Conservation (phyloP, 1,140 invertebrate species). For the Babylonia areolata region DNA sequence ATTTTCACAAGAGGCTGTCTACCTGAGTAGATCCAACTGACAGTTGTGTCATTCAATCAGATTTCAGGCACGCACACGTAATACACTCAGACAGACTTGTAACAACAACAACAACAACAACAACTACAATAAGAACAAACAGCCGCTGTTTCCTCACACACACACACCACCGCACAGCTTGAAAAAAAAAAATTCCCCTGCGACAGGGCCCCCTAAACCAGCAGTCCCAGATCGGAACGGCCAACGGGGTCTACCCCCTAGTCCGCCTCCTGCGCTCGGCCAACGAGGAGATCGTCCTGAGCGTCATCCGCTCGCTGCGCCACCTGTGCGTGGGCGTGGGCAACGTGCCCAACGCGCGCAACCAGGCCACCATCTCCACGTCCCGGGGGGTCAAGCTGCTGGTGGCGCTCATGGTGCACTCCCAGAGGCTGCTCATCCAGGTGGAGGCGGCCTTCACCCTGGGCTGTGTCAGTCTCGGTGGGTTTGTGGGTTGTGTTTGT, state of each 20-base stretch:
- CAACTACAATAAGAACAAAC: too few species aligned
- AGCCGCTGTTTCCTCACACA: too few species aligned
- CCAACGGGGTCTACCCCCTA: slow-evolving; percentile 71
- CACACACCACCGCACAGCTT: not conserved
- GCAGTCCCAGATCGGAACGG: slow-evolving; percentile 66
- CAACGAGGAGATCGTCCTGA: slow-evolving; percentile 72
- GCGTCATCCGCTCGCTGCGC: slow-evolving; percentile 69
- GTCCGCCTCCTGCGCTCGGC: slow-evolving; percentile 66
- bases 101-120: too few species aligned
- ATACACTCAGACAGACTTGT: too few species aligned
- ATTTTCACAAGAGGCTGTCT: too few species aligned
- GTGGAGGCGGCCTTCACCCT: slow-evolving; percentile 73
- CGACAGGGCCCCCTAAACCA: slow-evolving; percentile 62
- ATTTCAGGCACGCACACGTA: too few species aligned
- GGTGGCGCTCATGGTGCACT: slow-evolving; percentile 72
- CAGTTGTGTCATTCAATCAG: too few species aligned
- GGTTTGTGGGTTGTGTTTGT: slow-evolving; percentile 37
- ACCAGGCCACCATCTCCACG: slow-evolving; percentile 70
- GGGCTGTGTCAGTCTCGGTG: slow-evolving; percentile 69
- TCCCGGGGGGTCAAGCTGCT: slow-evolving; percentile 69
- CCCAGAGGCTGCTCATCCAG: slow-evolving; percentile 68
- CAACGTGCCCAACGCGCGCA: slow-evolving; percentile 67
- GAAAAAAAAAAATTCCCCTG: too few species aligned
- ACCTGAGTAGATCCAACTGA: too few species aligned
- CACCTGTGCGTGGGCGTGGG: slow-evolving; percentile 73